Percentiles rank a stretch among this genome's conserved stretches.
Evolutionary conservation across 2,888 invertebrate species (phyloP).

Genomic region (Acanthosoma haemorrhoidale): DNA sequence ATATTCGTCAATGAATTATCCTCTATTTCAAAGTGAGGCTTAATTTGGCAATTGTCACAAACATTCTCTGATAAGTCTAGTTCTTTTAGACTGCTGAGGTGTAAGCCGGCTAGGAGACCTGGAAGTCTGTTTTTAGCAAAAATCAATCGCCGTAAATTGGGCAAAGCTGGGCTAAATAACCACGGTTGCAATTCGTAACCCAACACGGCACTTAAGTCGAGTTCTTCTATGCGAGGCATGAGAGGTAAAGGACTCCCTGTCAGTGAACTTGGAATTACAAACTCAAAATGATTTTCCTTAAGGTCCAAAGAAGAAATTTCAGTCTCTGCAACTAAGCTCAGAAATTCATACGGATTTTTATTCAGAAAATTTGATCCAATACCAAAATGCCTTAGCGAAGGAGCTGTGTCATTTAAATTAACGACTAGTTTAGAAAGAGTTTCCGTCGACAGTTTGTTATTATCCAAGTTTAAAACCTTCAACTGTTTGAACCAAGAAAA

Average conservation of each 20-base stretch:
- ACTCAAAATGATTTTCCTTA: slow-evolving; percentile 55
- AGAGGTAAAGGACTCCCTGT: slow-evolving; percentile 51
- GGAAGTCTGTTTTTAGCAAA: slow-evolving; percentile 52
- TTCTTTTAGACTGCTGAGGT: slow-evolving; percentile 20
- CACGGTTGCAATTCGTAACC: slow-evolving; percentile 50
- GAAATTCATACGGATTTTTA: slow-evolving; percentile 48
- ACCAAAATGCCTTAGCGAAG: slow-evolving; percentile 51
- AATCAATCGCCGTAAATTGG: slow-evolving; percentile 51
- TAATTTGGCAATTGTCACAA: background rate
- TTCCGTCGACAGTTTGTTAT: slow-evolving; percentile 52
- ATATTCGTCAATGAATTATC: slow-evolving; percentile 4
- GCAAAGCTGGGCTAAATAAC: slow-evolving; percentile 51
- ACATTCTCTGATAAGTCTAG: slow-evolving; percentile 32
- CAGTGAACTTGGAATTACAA: slow-evolving; percentile 44
- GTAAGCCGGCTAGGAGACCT: background rate
- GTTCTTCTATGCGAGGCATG: slow-evolving; percentile 53
- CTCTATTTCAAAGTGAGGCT: slow-evolving; percentile 13
- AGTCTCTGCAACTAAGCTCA: slow-evolving; percentile 52
- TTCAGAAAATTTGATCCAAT: slow-evolving; percentile 52
- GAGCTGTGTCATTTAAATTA: slow-evolving; percentile 47
- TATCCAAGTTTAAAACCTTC: slow-evolving; percentile 50
- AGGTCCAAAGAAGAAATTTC: slow-evolving; percentile 51
- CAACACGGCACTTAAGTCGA: slow-evolving; percentile 55
- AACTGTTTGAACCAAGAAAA: slow-evolving; percentile 51
- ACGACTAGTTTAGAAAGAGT: slow-evolving; percentile 49